Percentiles rank a stretch among this genome's conserved stretches.
These are phyloP conservation scores for Saccostrea echinata DNA, from an alignment of 1,140 invertebrate genomes.

Conservation along the genomic window DNA sequence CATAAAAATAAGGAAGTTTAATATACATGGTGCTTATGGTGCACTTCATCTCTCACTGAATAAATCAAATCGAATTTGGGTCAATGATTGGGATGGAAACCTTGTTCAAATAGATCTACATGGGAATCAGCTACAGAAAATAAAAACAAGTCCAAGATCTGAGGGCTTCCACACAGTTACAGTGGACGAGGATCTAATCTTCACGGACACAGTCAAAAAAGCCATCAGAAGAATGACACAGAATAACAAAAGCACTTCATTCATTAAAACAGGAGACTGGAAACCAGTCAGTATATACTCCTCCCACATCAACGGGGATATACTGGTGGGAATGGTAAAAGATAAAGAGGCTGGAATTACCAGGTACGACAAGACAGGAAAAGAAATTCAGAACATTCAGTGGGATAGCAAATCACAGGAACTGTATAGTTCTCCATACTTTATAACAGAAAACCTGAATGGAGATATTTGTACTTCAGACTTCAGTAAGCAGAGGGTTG, in stretches of 20 bases:
- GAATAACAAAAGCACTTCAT: not conserved
- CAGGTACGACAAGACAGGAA: not conserved
- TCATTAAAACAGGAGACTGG: not conserved
- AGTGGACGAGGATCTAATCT: not conserved
- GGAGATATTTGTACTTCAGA: not conserved
- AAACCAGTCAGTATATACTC: not conserved
- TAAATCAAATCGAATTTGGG: not conserved
- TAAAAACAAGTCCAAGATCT: not conserved
- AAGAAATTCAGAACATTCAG: not conserved
- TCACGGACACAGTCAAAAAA: not conserved
- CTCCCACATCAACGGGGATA: not conserved
- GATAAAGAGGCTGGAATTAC: not conserved
- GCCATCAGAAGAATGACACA: not conserved
- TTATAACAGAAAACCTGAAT: not conserved
- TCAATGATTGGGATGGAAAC: not conserved
- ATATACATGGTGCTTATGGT: not conserved
- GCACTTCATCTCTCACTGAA: not conserved
- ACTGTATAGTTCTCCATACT: not conserved
- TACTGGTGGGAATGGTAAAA: not conserved
- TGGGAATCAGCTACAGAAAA: not conserved
- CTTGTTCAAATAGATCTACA: constrained; percentile 6
- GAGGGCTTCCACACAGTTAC: not conserved
- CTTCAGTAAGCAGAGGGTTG: not conserved
- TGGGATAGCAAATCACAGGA: not conserved
- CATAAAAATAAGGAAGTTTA: not conserved